Evolutionary conservation across 2,888 invertebrate genomes (phyloP), one percentile per base, ranked within the genome.

Genomic region (Nomada lathburiana): DNA sequence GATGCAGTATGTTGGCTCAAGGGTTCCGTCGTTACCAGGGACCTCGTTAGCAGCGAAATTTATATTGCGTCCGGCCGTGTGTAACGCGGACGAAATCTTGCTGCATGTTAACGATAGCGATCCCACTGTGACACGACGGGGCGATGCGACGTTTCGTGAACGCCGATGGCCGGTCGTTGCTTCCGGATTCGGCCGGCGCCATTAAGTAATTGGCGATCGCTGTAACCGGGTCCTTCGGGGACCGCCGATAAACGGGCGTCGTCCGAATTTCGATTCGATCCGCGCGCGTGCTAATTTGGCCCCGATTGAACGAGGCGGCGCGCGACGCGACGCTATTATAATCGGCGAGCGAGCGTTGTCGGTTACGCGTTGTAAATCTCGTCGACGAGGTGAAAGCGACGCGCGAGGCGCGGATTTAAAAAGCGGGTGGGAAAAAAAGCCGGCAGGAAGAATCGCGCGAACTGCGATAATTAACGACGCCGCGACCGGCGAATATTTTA

Each of bases 11-110:
- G 82, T 72, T 81, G 76, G 71, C 59, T 76, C 76, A 81, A 72
- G 76, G 82, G 82, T 76, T 64, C 53, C 68, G 71, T 76, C 82
- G 82, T 82, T 82, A 82, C 82, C 68, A 68, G 76, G 72, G 55
- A 64, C 68, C 76, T 81, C 82, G 82, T 82, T 82, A 81, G 76
- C 71, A 68, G 20, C 59, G 64, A 82, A 82, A 82, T 82, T 82
- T 82, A 81, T 82, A 82, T 81, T 81, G 82, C 72, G 68, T 57
- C 23, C 18, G 20, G 64, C 42, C 44, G 62, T 64, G 42, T n/a
- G 55, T 23, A n/a, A 47, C 52, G 10, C 62, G 2, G 36, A 52
- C 76, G 76, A 53, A 82, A 82, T 81, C 82, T 82, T 68, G 76
- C 67, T 76, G 67, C 65, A 72, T 57, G 68, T 82, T 82, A 71